A percentile compares a stretch with the other conserved stretches of the same genome.
Evolutionary conservation across 2,113 vertebrate species (phyloP).

Genomic region (Rhizomys pruinosus): DNA sequence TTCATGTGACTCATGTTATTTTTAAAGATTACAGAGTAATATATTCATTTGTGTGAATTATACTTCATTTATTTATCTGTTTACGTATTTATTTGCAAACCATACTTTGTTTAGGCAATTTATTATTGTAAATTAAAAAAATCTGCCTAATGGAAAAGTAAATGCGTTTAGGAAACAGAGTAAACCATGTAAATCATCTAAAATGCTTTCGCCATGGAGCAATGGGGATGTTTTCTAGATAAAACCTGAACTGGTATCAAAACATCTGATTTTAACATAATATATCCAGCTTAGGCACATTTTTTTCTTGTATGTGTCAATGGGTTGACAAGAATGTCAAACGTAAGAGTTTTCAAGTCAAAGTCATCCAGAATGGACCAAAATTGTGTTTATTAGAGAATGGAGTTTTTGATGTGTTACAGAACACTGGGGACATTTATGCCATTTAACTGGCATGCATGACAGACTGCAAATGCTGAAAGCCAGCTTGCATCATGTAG

Average conservation of each 20-base stretch:
- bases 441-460: slow-evolving; percentile 42
- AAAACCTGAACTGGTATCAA: slow-evolving; percentile 32
- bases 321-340: slow-evolving; percentile 61
- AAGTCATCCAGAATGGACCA: neutral
- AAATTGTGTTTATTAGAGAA: slow-evolving; percentile 22
- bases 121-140: neutral
- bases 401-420: neutral
- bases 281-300: neutral
- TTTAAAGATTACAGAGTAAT: neutral
- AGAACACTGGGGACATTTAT: slow-evolving; percentile 43
- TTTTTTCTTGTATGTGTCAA: slow-evolving; percentile 45
- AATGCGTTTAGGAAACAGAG: neutral
- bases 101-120: neutral
- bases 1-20: neutral
- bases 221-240: neutral
- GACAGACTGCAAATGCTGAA: slow-evolving; percentile 44
- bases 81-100: neutral
- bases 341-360: slow-evolving; percentile 21
- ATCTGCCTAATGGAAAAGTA: neutral
- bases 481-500: slow-evolving; percentile 26
- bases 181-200: neutral
- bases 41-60: neutral
- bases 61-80: neutral
- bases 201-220: neutral
- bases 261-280: slow-evolving; percentile 37